Percentiles rank a stretch among this genome's conserved stretches.
These are phyloP conservation scores for Larimichthys crocea DNA, from an alignment of 2,113 vertebrate genomes.

Conservation along the genomic window DNA sequence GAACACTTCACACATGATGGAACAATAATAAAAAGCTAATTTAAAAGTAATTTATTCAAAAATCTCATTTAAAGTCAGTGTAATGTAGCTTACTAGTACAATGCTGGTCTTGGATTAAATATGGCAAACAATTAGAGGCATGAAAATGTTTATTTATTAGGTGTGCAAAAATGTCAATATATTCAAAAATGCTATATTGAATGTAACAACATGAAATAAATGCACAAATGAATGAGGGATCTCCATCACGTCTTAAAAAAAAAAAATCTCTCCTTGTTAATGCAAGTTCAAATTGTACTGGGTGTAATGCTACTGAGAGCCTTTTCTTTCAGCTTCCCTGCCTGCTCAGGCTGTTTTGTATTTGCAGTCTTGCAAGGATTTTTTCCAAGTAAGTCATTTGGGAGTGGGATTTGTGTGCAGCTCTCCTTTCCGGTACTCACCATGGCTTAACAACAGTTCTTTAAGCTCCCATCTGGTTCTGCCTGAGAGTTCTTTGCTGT, in stretches of 20 bases:
- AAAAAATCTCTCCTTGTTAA: neutral
- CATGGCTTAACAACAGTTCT: slow-evolving; percentile 62
- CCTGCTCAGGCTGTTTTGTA: slow-evolving; percentile 64
- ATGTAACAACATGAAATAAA: slow-evolving; percentile 50
- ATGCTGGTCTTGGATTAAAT: slow-evolving; percentile 32
- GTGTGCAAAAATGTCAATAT: slow-evolving; percentile 73
- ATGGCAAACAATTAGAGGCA: slow-evolving; percentile 53
- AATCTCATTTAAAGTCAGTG: neutral
- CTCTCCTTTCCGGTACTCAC: slow-evolving; percentile 69
- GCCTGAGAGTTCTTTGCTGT: slow-evolving; percentile 60
- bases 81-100: neutral
- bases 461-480: slow-evolving; percentile 77
- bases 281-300: slow-evolving; percentile 14
- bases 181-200: slow-evolving; percentile 60
- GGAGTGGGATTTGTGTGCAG: slow-evolving; percentile 65
- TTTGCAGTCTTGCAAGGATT: slow-evolving; percentile 65
- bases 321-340: slow-evolving; percentile 36
- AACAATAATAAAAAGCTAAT: neutral
- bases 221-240: slow-evolving; percentile 37
- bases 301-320: slow-evolving; percentile 19
- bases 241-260: neutral
- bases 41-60: neutral
- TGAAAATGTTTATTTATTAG: slow-evolving; percentile 75
- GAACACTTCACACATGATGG: neutral
- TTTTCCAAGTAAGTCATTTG: slow-evolving; percentile 67